Evolutionary conservation across 1,140 invertebrate genomes (phyloP).

Genomic region (Metopolophium dirhodum): DNA sequence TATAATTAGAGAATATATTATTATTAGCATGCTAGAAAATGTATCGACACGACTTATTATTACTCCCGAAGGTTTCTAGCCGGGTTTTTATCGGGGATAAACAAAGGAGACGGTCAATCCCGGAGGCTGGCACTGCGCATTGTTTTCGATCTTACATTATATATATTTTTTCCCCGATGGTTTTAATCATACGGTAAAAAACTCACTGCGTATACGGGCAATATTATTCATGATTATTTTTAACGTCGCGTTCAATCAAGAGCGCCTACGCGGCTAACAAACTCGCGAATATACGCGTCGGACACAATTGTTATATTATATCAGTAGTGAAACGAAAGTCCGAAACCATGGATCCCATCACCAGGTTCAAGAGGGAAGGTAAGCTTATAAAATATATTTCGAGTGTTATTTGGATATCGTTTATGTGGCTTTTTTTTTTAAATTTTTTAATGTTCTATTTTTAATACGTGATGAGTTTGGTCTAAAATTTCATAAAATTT

Average conservation of each 20-base stretch:
- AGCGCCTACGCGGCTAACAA: conserved; percentile 23
- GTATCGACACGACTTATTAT: background rate
- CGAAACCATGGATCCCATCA: conserved; percentile 38
- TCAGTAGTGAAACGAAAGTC: conserved; percentile 35
- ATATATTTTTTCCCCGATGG: conserved; percentile 13
- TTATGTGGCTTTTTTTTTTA: background rate
- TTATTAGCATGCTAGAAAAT: background rate
- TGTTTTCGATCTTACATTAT: conserved; percentile 25
- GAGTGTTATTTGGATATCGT: background rate
- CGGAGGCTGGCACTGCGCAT: background rate
- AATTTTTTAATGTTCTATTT: background rate
- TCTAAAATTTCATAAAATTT: background rate
- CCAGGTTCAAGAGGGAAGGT: conserved; percentile 40
- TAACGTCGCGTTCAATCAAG: conserved; percentile 38
- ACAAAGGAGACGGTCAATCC: conserved; percentile 9
- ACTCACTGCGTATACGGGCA: background rate
- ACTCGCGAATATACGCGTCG: conserved; percentile 34
- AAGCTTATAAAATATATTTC: conserved; percentile 12
- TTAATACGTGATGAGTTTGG: background rate
- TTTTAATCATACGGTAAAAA: conserved; percentile 34
- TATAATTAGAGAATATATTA: background rate
- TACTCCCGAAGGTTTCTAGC: conserved; percentile 9
- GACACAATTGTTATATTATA: background rate
- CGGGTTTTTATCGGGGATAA: background rate
- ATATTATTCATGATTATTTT: conserved; percentile 26